Evolutionary conservation across 2,113 vertebrate genomes (phyloP).

Genomic region (Neomonachus schauinslandi): DNA sequence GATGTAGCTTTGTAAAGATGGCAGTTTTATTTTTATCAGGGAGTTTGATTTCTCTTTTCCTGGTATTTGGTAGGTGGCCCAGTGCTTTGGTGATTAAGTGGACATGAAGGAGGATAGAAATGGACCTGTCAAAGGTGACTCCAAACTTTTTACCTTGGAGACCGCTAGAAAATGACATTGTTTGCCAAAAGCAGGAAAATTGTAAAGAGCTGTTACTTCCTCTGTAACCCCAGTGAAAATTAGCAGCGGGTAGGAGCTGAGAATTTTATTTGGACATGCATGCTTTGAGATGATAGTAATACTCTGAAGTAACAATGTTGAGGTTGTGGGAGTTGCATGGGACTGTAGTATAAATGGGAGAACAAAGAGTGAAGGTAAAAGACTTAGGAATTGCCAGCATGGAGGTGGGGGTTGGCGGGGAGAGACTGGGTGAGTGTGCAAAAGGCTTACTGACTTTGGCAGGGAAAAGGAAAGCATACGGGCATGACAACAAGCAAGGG

Average conservation of each 20-base stretch:
- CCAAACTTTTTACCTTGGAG: neutral
- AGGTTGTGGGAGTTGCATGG: neutral
- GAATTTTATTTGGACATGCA: neutral
- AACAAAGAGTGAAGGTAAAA: neutral
- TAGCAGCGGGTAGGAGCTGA: neutral
- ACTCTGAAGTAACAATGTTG: neutral
- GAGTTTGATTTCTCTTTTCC: neutral
- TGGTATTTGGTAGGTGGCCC: neutral
- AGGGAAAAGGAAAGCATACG: neutral
- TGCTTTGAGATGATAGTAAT: neutral
- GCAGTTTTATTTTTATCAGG: neutral
- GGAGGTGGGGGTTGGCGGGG: no score
- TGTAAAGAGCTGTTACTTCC: neutral
- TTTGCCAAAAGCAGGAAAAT: neutral
- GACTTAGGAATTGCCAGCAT: neutral
- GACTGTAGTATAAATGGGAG: neutral
- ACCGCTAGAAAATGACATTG: neutral
- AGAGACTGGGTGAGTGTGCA: neutral
- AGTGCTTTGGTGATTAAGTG: neutral
- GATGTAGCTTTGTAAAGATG: neutral
- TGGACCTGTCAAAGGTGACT: neutral
- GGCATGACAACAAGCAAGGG: neutral
- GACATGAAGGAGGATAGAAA: neutral
- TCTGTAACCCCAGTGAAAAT: neutral
- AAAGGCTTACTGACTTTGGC: neutral